Conservation (phyloP, 2,797 vertebrate genomes). For the Nannoperca obscura region DNA sequence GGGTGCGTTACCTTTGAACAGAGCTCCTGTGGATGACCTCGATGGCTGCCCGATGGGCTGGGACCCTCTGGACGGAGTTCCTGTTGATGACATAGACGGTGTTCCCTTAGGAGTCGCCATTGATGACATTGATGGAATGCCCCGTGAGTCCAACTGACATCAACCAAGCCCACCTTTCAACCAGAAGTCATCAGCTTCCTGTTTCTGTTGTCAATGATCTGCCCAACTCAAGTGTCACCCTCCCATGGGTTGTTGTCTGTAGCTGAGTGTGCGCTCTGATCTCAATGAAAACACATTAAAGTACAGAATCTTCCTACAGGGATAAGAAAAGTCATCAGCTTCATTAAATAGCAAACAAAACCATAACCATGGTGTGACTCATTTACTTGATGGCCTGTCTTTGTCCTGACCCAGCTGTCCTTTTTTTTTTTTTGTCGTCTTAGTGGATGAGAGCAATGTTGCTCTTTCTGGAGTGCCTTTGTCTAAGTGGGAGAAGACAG, state of each 20-base stretch:
- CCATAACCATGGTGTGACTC: neutral
- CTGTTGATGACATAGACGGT: conserved; percentile 87
- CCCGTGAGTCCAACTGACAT: conserved; percentile 75
- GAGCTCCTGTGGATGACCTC: conserved; percentile 78
- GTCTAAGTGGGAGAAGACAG: conserved; percentile 87
- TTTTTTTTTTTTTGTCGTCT: neutral
- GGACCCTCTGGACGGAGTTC: conserved; percentile 85
- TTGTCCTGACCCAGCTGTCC: conserved; percentile 23
- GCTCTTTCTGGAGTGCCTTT: conserved; percentile 79
- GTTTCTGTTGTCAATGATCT: neutral
- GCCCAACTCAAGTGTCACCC: neutral
- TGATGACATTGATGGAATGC: conserved; percentile 88
- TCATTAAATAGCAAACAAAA: neutral
- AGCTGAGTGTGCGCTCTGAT: conserved; percentile 7
- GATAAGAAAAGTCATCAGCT: neutral
- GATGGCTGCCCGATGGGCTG: conserved; percentile 86
- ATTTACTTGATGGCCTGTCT: neutral
- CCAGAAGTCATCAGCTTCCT: neutral
- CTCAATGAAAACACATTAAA: neutral
- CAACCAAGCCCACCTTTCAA: neutral
- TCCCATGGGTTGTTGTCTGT: neutral
- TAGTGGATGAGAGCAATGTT: conserved; percentile 81
- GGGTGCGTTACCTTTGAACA: conserved; percentile 73
- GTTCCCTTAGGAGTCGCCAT: conserved; percentile 80
- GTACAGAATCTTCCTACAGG: neutral